phyloP scores from a whole-genome alignment of 2,888 invertebrate genomes.

The Chorisops tibialis region DNA sequence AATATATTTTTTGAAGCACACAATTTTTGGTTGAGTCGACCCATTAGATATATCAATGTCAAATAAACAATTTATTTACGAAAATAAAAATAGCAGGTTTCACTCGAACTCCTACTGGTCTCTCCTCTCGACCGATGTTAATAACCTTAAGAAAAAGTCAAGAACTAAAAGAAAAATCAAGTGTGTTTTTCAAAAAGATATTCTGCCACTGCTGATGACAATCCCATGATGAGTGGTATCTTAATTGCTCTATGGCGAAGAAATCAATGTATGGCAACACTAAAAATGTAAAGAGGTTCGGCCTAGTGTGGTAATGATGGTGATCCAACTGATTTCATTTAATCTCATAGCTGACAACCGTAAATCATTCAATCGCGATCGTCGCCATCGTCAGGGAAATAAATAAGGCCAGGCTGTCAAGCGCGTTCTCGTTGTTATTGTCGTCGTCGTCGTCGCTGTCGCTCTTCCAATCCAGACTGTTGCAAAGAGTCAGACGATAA shows the following conservation, averaged over 20 bases:
- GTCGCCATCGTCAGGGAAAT: neutral
- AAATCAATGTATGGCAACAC: neutral
- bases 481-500: no score
- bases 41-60: no score
- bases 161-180: neutral
- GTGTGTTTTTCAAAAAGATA: neutral
- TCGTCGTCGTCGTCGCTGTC: no score
- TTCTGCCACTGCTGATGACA: neutral
- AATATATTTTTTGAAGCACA: no score
- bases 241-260: no score
- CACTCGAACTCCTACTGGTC: neutral
- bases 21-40: no score
- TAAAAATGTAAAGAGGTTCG: neutral
- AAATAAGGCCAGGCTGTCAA: no score
- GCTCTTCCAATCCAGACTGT: no score
- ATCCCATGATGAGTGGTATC: no score
- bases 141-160: neutral
- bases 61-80: no score
- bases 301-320: neutral
- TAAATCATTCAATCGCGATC: conserved; percentile 25
- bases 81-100: no score
- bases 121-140: neutral
- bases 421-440: no score
- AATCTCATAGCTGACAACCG: conserved; percentile 14
- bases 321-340: conserved; percentile 20